These are phyloP conservation scores for Fabriciana adippe DNA, from an alignment of 2,888 invertebrate species.

Conservation along the genomic window DNA sequence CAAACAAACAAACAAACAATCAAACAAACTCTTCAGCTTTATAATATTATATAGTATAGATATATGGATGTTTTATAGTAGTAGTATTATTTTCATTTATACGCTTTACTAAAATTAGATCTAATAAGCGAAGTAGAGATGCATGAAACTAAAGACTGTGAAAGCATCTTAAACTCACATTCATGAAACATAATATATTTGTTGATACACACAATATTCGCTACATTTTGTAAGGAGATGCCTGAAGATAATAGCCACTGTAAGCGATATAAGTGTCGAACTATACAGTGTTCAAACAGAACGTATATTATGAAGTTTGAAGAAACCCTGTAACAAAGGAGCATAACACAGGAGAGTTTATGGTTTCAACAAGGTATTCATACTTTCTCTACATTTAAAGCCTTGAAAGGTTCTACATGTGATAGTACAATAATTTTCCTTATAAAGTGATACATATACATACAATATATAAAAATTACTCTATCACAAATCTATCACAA, in stretches of 20 bases:
- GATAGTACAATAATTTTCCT: no score
- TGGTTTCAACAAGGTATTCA: constrained; percentile 22
- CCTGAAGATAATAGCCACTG: constrained; percentile 25
- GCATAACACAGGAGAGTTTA: constrained; percentile 22
- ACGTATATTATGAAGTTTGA: constrained; percentile 23
- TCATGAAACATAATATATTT: constrained; percentile 17
- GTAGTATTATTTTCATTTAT: no score
- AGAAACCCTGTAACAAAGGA: constrained; percentile 29
- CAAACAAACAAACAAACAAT: no score
- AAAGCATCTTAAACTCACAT: constrained; percentile 9
- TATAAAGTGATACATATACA: no score
- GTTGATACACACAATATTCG: constrained; percentile 10
- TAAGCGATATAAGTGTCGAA: constrained; percentile 28
- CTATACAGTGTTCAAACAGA: constrained; percentile 26
- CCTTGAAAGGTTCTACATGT: background rate
- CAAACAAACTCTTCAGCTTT: no score
- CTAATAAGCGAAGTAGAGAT: background rate
- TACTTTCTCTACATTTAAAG: constrained; percentile 15
- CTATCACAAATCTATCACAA: no score
- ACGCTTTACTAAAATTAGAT: no score
- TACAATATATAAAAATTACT: no score
- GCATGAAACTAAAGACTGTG: constrained; percentile 2
- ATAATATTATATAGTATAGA: no score
- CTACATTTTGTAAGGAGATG: constrained; percentile 12
- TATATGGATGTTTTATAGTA: no score